Evolutionary conservation across 1,140 invertebrate genomes (phyloP), one percentile per base, ranked within the genome.

Genomic region (Leptinotarsa undecemlineata): DNA sequence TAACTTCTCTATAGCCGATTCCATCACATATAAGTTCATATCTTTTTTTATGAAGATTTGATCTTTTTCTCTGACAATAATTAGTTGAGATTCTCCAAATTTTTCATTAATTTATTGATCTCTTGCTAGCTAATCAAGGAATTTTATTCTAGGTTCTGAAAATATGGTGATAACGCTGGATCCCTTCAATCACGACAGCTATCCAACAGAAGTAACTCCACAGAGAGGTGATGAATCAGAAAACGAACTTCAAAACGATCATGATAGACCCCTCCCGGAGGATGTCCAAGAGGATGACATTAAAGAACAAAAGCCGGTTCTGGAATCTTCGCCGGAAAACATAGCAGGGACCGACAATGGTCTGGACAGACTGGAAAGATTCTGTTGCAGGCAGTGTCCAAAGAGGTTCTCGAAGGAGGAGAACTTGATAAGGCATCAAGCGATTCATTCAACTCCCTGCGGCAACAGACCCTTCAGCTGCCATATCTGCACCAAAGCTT

Each of bases 401-500:
- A 88, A 88, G 76, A 85, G 85, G 68, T 89, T 89, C 81, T 85
- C 86, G 3, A 87, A 85, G 17, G 66, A 78, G 3, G 83, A 85
- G 21, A 78, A 78, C 62, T 77, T 84, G 71, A 73, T 75, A 14
- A 74, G 79, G 42, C 84, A 85, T 75, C 77, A 80, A 74, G 77
- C 78, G 0, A 74, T 76, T 42, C 82, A 84, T 72, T 42, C 33
- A 11, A 73, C 77, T 19, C 80, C 3, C 13, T 4, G 62, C 48
- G 76, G 64, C 2, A 74, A 78, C 20, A 76, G 84, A 47, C 83
- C 83, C 3, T 83, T 84, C 79, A 86, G 85, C 26, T 91, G 90
- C 77, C 87, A 87, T 68, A 85, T 89, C 33, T 92, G 91, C 80
- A 87, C 87, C 57, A 90, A 90, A 77, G 86, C 87, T n/a, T 92